phyloP scores from a whole-genome alignment of 2,113 vertebrate genomes.

The Poeciliopsis turrubarensis region DNA sequence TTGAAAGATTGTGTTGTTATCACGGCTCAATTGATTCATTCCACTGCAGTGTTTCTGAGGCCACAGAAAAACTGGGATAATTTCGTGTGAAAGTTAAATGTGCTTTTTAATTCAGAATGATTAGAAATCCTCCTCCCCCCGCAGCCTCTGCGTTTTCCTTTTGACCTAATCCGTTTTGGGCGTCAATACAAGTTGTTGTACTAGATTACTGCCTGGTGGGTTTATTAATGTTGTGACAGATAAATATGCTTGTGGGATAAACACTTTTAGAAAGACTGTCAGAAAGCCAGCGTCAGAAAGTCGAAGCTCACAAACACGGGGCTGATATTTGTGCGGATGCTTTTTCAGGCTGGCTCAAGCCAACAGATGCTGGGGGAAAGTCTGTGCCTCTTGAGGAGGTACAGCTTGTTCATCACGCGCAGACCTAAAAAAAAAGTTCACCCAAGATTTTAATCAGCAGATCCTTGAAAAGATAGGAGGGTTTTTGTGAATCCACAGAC shows the following conservation, averaged over 20 bases:
- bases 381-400: constrained; percentile 17
- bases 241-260: constrained; percentile 30
- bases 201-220: neutral
- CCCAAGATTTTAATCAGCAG: constrained; percentile 12
- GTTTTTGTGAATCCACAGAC: neutral
- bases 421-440: constrained; percentile 16
- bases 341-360: constrained; percentile 6
- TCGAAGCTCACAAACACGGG: neutral
- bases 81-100: neutral
- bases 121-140: neutral
- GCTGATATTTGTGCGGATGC: neutral
- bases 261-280: constrained; percentile 1
- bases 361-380: constrained; percentile 30
- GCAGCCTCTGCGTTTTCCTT: no score
- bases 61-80: neutral
- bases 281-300: neutral
- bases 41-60: neutral
- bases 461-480: constrained; percentile 1
- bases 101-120: neutral
- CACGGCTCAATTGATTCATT: constrained; percentile 6
- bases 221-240: neutral
- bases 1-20: neutral
- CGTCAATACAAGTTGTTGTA: neutral
- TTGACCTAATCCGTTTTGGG: neutral
- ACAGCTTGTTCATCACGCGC: constrained; percentile 28